A percentile compares a stretch with the other conserved stretches of the same genome.
Evolutionary conservation across 2,888 invertebrate genomes (phyloP).

Genomic region (Folsomia manolachei): DNA sequence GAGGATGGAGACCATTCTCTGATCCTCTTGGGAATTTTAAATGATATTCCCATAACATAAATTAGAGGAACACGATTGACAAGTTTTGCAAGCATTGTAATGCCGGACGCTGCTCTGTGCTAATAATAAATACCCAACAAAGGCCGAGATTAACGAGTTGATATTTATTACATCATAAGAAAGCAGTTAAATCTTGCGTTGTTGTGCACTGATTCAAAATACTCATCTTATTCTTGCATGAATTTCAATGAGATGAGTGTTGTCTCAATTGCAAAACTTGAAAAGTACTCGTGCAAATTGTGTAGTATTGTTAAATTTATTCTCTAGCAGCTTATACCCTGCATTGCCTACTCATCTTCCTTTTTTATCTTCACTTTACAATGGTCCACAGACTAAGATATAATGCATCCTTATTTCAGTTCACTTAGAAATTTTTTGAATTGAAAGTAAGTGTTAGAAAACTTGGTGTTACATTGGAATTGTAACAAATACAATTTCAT

Average conservation of each 20-base stretch:
- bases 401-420: neutral
- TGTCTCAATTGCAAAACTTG: neutral
- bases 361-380: neutral
- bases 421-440: neutral
- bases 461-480: too few species aligned
- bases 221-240: neutral
- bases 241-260: neutral
- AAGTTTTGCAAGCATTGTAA: neutral
- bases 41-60: conserved; percentile 1
- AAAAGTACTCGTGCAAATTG: too few species aligned
- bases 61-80: conserved; percentile 2
- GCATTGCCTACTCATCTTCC: too few species aligned
- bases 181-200: neutral
- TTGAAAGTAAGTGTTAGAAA: neutral
- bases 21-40: neutral
- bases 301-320: too few species aligned
- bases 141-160: neutral
- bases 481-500: too few species aligned
- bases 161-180: conserved; percentile 8
- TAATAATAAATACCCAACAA: neutral
- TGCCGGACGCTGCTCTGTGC: too few species aligned
- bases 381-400: neutral
- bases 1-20: neutral
- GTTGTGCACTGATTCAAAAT: conserved; percentile 1
- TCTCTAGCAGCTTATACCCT: too few species aligned